Evolutionary conservation across 1,140 invertebrate genomes (phyloP), one percentile per base, ranked within the genome.

Genomic region (Oryzaephilus surinamensis): DNA sequence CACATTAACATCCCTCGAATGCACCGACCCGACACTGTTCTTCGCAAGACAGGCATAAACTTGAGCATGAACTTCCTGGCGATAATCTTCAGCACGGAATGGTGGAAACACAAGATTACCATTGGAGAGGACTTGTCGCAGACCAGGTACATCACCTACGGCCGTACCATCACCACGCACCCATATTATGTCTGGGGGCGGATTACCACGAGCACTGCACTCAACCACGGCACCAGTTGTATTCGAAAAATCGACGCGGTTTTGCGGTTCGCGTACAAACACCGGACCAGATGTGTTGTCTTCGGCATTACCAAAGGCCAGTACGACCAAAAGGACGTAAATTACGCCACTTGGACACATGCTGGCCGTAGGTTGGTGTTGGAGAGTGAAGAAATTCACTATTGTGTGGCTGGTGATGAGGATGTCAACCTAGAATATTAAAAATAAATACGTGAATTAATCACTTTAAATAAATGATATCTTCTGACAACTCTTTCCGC

Each of bases 41-140:
- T 77, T 76, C 10, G 90, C 91, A 29, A 92, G 66, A 66, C 92
- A 97, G 48, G 87, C 81, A 66, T 95, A 96, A 30, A 89, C 81
- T 63, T 91, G 86, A 48, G 88, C 87, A 57, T 97, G 92, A 20
- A 95, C 86, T 63, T 92, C 86, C 63, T 93, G 86, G 26, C 84
- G 73, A 60, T 95, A 95, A 60, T 91, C 85, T 61, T 90, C 84
- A 20, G 86, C 87, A 32, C 87, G 76, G 74, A 95, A 96, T 6
- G 90, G 88, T 29, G 87, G 87, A 60, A 97, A 93, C 19, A 92
- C 84, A 43, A 97, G 69, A 55, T 94, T 94, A 55, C 92, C 90
- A 64, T 96, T 90, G 13, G 84, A 77, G 46, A 88, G 67, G 44
- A 91, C 81, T 80, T 86, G 65, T 20, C 59, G 41, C 17, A 61